Conservation (phyloP, 2,797 vertebrate species). For the Eurystomus glaucurus region DNA sequence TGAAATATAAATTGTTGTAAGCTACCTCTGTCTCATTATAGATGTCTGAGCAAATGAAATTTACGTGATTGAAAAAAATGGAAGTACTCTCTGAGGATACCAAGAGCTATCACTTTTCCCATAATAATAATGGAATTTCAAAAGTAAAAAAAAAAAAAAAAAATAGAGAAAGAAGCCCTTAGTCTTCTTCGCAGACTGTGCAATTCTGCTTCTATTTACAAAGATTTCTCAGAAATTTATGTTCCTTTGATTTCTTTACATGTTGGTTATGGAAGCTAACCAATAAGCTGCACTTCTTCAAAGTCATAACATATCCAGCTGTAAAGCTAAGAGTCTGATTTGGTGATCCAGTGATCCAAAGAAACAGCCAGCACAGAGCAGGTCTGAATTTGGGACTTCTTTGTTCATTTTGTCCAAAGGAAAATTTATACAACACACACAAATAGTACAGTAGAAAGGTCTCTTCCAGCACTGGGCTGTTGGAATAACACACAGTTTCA, state of each 20-base stretch:
- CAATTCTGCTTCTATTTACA: not conserved
- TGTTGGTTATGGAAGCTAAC: not conserved
- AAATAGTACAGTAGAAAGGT: not conserved
- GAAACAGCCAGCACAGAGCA: not conserved
- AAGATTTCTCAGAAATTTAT: not conserved
- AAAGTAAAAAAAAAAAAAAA: not conserved
- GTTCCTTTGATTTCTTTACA: not conserved
- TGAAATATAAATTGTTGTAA: constrained; percentile 74
- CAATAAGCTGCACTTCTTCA: not conserved
- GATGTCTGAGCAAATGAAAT: constrained; percentile 60
- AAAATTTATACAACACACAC: not conserved
- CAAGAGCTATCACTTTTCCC: not conserved
- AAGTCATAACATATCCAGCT: not conserved
- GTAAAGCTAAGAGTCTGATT: not conserved
- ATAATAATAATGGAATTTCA: not conserved
- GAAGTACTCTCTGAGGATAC: constrained; percentile 19
- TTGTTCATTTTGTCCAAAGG: not conserved
- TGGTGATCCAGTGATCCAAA: not conserved
- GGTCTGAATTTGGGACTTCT: not conserved
- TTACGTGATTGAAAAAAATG: constrained; percentile 61
- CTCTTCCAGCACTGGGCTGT: not conserved
- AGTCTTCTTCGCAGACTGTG: not conserved
- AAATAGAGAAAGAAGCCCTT: not conserved
- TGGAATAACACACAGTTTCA: not conserved
- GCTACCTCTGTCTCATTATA: constrained; percentile 40